phyloP scores from a whole-genome alignment of 2,113 vertebrate genomes.

The Hyaena hyaena region DNA sequence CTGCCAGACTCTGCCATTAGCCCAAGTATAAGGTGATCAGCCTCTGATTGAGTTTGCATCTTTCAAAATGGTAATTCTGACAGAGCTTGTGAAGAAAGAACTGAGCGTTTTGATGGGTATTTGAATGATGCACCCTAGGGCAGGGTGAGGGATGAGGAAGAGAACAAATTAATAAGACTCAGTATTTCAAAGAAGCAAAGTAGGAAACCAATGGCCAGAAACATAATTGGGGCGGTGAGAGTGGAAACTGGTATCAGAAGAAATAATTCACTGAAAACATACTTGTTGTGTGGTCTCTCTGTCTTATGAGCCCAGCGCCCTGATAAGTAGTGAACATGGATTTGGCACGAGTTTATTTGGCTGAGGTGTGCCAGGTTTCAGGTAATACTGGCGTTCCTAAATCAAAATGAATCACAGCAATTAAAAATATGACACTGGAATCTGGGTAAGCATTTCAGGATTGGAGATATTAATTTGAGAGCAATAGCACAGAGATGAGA shows the following conservation, averaged over 20 bases:
- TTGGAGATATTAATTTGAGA: not conserved
- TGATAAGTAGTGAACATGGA: not conserved
- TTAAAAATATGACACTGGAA: not conserved
- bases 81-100: not conserved
- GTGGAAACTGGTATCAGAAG: not conserved
- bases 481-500: not conserved
- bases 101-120: not conserved
- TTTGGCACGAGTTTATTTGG: not conserved
- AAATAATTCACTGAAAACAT: not conserved
- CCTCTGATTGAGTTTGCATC: not conserved
- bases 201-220: not conserved
- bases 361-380: not conserved
- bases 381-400: not conserved
- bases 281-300: not conserved
- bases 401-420: not conserved
- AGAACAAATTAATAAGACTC: not conserved
- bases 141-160: rapidly evolving
- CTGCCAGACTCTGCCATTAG: not conserved
- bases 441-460: not conserved
- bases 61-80: not conserved
- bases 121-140: not conserved
- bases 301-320: not conserved
- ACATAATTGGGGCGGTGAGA: not conserved
- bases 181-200: not conserved
- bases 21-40: not conserved